These are phyloP conservation scores for Xerus rutilus DNA, from an alignment of 2,797 vertebrate genomes.

Conservation along the genomic window DNA sequence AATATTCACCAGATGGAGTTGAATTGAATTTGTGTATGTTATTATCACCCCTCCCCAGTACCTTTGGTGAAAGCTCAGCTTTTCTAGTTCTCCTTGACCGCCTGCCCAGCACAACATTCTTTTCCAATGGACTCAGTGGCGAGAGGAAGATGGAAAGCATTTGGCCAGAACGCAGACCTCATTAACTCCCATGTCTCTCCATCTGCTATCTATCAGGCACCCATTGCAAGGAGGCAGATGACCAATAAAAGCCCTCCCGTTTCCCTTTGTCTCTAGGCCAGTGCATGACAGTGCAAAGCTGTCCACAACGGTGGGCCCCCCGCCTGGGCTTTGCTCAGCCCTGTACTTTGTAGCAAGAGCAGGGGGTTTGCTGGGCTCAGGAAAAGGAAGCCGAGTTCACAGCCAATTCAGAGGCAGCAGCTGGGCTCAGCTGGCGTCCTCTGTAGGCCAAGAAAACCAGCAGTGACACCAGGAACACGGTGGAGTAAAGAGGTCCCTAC, in stretches of 20 bases:
- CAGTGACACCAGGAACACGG: not conserved
- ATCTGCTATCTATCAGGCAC: conserved; percentile 85
- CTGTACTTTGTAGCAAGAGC: not conserved
- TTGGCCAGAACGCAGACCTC: conserved; percentile 79
- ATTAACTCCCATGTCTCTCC: conserved; percentile 79
- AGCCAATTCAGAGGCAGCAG: conserved; percentile 50
- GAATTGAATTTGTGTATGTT: not conserved
- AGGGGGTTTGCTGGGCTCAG: not conserved
- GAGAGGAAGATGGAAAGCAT: conserved; percentile 83
- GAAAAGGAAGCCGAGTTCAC: conserved; percentile 55
- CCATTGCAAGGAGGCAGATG: conserved; percentile 79
- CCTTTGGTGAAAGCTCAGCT: conserved; percentile 68
- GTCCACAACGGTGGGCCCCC: not conserved
- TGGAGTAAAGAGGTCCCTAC: not conserved
- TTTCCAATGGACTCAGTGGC: conserved; percentile 84
- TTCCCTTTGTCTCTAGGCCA: conserved; percentile 57
- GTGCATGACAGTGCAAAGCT: conserved; percentile 16
- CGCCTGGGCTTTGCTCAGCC: not conserved
- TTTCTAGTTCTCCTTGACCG: conserved; percentile 69
- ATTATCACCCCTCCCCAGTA: not conserved
- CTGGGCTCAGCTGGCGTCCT: conserved; percentile 39
- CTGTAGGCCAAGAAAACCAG: conserved; percentile 18
- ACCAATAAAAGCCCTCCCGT: conserved; percentile 63
- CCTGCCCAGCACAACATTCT: conserved; percentile 75
- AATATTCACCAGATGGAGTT: not conserved